Base-by-base conservation (phyloP, 2,113 vertebrate species). In the Oryzias celebensis region DNA sequence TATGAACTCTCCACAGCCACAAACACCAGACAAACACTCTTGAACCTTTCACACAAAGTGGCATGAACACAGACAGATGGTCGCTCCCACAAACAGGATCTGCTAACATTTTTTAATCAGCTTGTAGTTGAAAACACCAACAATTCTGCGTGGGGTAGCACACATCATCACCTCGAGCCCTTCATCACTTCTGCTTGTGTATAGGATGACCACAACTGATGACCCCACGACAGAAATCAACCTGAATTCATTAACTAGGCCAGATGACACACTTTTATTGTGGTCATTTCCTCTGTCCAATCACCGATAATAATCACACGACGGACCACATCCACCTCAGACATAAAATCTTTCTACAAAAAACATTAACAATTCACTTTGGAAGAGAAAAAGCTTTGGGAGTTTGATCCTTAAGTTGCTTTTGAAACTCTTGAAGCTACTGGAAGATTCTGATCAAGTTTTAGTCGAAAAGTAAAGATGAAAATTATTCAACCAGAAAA, bases 371-470 rank as follows among this genome's bases (percentile, higher is more conserved):
- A 10, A 36, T 36, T 36, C 10, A 36, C 36, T 36, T 36, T 12
- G 10, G 45, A n/a, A 48, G 73, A 78, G 44, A 51, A 28, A 65
- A 71, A 66, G 55, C 58, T 77, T 78, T 68, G 65, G 65, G 73
- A 53, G 81, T 68, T 74, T 41, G 52, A 80, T 78, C 52, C 47
- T 50, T 49, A 53, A 48, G 44, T 52, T 58, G 22, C 56, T 58
- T 23, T 68, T 15, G 50, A 71, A 65, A 55, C 26, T 24, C 62
- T 76, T 63, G 62, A 68, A 64, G 80, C 70, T 74, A 62, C 54
- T 78, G 71, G 80, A 85, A 81, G 71, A 83, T 90, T 90, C 88
- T 90, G 91, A 90, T 90, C 85, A 87, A 90, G 89, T 80, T 88
- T 91, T 90, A 91, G 84, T 78, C 86, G 59, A 83, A 87, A 85